phyloP scores from a whole-genome alignment of 1,140 invertebrate species.

The Macrobrachium nipponense region DNA sequence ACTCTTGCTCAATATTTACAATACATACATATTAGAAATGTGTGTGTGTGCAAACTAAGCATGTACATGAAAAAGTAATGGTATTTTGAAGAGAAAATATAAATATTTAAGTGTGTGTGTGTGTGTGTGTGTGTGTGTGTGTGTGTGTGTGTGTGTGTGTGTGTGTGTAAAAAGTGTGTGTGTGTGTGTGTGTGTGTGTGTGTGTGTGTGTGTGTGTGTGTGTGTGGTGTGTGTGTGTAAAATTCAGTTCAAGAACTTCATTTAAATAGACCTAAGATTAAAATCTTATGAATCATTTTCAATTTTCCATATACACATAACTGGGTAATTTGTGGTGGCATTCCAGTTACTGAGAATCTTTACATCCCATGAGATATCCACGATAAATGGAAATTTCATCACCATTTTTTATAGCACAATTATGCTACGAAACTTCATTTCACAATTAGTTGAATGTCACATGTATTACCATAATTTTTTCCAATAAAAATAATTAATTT shows the following conservation, averaged over 20 bases:
- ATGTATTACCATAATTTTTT: too few relatives aligned
- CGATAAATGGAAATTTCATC: background rate
- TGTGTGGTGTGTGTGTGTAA: background rate
- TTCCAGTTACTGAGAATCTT: background rate
- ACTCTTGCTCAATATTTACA: conserved; percentile 4
- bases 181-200: background rate
- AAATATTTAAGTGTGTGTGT: background rate
- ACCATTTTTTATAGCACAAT: background rate
- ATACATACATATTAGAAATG: background rate
- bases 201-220: background rate
- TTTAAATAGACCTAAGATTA: background rate
- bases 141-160: background rate
- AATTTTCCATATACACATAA: too few relatives aligned
- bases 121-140: background rate
- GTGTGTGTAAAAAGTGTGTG: background rate
- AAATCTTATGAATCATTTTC: background rate
- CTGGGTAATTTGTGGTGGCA: background rate
- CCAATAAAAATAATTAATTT: conserved; percentile 13
- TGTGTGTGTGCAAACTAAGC: background rate
- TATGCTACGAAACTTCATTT: background rate
- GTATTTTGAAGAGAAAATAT: too few relatives aligned
- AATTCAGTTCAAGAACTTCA: background rate
- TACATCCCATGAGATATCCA: background rate
- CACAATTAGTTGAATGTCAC: background rate
- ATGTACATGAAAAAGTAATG: too few relatives aligned